Percentiles rank a stretch among this genome's conserved stretches.
phyloP scores from a whole-genome alignment of 2,888 invertebrate genomes.

The Zygogramma bicolorata region DNA sequence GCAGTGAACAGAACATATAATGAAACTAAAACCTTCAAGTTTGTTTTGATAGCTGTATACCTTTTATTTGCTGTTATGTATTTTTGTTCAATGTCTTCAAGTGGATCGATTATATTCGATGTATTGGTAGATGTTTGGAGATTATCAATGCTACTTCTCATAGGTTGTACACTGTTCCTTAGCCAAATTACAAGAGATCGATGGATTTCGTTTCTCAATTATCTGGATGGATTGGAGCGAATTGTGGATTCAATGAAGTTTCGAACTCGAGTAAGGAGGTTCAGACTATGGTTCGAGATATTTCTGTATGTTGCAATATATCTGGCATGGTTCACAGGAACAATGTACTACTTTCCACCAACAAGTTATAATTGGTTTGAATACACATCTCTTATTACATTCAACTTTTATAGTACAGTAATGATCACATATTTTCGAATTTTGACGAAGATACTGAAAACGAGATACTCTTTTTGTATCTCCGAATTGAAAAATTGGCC shows the following conservation, averaged over 20 bases:
- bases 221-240: neutral
- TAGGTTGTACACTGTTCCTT: neutral
- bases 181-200: neutral
- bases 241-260: neutral
- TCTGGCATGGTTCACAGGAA: neutral
- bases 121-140: neutral
- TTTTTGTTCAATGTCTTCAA: neutral
- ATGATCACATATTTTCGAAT: neutral
- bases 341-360: neutral
- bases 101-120: neutral
- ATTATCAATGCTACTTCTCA: neutral
- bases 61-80: neutral
- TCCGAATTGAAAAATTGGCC: neutral
- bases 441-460: neutral
- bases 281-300: neutral
- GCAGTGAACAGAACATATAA: neutral
- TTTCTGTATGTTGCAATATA: neutral
- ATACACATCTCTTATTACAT: neutral
- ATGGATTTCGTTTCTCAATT: neutral
- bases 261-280: neutral
- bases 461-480: neutral
- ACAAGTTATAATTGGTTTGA: neutral
- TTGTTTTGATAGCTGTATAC: neutral
- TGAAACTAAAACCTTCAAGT: neutral
- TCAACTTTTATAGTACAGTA: neutral